phyloP scores from a whole-genome alignment of 2,888 invertebrate genomes.

The Globia sparganii region DNA sequence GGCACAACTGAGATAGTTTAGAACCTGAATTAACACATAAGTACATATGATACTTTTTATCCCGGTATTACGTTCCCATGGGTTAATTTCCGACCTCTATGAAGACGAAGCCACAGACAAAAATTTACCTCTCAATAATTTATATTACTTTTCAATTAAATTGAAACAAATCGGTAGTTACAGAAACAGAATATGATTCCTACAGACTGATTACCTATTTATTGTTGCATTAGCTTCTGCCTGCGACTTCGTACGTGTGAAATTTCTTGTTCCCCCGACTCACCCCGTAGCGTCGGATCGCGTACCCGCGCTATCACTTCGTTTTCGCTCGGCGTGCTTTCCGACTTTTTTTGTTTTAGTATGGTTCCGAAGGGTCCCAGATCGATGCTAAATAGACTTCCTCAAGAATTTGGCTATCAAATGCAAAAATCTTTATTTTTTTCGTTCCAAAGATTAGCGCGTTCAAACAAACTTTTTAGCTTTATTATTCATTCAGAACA shows the following conservation, averaged over 20 bases:
- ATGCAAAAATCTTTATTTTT: neutral
- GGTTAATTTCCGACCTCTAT: neutral
- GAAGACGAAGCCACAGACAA: fast-evolving
- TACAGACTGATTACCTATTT: conserved; percentile 11
- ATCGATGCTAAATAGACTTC: neutral
- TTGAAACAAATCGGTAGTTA: conserved; percentile 14
- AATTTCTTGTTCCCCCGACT: too few relatives aligned
- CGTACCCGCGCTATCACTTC: too few relatives aligned
- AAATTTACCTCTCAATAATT: neutral
- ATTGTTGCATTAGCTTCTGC: conserved; percentile 9
- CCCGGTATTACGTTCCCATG: neutral
- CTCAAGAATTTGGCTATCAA: neutral
- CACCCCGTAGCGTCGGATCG: too few relatives aligned
- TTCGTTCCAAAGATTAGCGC: neutral
- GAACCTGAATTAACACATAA: neutral
- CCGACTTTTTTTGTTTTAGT: too few relatives aligned
- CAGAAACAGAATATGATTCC: conserved; percentile 16
- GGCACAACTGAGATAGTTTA: neutral
- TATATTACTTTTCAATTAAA: conserved; percentile 35
- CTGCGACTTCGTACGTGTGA: neutral
- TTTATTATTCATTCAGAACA: conserved; percentile 7
- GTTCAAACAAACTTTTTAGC: neutral
- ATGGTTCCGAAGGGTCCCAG: neutral
- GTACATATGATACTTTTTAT: neutral
- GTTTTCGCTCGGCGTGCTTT: too few relatives aligned